These are phyloP conservation scores for Nicator chloris DNA, from an alignment of 2,113 vertebrate species.

Conservation along the genomic window DNA sequence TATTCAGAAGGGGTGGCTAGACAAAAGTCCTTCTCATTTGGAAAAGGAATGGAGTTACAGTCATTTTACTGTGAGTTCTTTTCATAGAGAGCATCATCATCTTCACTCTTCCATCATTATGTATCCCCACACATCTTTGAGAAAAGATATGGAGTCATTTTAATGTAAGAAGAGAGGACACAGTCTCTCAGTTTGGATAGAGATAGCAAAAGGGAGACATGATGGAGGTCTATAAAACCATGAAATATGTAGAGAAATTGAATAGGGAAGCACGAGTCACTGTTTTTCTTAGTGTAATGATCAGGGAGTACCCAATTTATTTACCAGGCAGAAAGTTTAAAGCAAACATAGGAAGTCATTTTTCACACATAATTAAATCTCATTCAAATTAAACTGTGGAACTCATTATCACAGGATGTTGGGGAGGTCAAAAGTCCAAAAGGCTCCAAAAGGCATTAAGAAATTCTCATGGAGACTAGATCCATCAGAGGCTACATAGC, in stretches of 20 bases:
- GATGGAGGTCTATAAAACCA: background rate
- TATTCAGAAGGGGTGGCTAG: background rate
- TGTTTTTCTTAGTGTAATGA: background rate
- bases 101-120: background rate
- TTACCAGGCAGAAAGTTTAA: slow-evolving; percentile 13
- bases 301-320: slow-evolving; percentile 5
- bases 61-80: background rate
- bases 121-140: background rate
- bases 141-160: background rate
- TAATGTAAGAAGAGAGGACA: background rate
- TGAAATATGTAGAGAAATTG: background rate
- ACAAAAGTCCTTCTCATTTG: background rate
- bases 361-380: slow-evolving; percentile 33
- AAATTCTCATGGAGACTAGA: background rate
- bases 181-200: background rate
- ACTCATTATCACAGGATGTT: background rate
- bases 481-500: background rate
- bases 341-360: slow-evolving; percentile 21
- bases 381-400: background rate
- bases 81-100: background rate
- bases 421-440: slow-evolving; percentile 15
- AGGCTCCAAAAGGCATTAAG: background rate
- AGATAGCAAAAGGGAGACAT: background rate
- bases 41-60: background rate
- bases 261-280: background rate